A percentile compares a stretch with the other conserved stretches of the same genome.
phyloP scores from a whole-genome alignment of 2,113 vertebrate genomes.

The Microtus richardsoni region DNA sequence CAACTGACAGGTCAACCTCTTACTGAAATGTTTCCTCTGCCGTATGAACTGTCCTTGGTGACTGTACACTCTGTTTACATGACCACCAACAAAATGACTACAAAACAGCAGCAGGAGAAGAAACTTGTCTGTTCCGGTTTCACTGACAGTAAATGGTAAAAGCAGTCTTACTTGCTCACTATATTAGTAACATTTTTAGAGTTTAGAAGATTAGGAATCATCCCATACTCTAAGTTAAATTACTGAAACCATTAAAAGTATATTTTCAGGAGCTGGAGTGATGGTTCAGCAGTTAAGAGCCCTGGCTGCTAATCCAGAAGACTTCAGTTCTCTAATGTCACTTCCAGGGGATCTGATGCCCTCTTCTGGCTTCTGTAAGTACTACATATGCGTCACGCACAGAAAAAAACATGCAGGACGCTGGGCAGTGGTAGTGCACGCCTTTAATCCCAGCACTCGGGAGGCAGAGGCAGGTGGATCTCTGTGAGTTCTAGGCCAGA shows the following conservation, averaged over 20 bases:
- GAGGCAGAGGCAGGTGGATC: too few species aligned
- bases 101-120: neutral
- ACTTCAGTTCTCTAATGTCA: neutral
- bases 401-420: neutral
- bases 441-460: too few species aligned
- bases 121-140: neutral
- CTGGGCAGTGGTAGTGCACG: too few species aligned
- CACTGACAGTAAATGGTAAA: neutral
- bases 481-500: too few species aligned
- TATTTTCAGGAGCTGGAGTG: neutral
- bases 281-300: neutral
- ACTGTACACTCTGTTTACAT: neutral
- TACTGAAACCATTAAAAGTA: neutral
- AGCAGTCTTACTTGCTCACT: neutral
- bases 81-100: slow-evolving; percentile 11
- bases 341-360: neutral
- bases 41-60: neutral
- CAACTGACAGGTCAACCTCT: neutral
- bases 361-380: neutral
- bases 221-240: neutral
- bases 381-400: neutral
- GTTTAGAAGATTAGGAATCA: neutral
- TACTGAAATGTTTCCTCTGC: neutral
- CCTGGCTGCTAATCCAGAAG: neutral
- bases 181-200: neutral